Evolutionary conservation across 2,797 vertebrate species (phyloP), one percentile per base, ranked within the genome.

Genomic region (Cheirogaleus major): DNA sequence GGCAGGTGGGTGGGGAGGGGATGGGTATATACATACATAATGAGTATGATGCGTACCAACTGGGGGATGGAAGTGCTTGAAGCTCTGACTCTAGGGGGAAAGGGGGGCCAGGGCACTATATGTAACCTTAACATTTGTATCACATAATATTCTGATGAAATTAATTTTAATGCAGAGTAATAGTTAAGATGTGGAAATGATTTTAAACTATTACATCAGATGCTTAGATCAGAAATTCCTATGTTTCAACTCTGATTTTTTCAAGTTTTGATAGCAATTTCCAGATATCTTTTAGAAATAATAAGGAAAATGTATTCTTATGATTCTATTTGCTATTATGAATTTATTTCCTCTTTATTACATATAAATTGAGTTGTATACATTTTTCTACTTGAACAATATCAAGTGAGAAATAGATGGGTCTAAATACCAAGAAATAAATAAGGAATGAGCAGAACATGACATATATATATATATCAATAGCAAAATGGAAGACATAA

Each of bases 101-200:
- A n/a, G n/a, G n/a, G n/a, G n/a, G n/a, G n/a, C n/a, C n/a, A n/a
- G n/a, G n/a, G n/a, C n/a, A n/a, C n/a, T n/a, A n/a, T n/a, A n/a
- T n/a, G n/a, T n/a, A n/a, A n/a, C n/a, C n/a, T n/a, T n/a, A n/a
- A n/a, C n/a, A n/a, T n/a, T n/a, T n/a, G n/a, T n/a, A n/a, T n/a
- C n/a, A n/a, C n/a, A 72, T 93, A 89, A 72, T 72, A 8, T 70
- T 95, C 14, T 12, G 55, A 11, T 65, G 43, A 95, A 23, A 6
- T 20, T 76, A 93, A 96, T 78, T 97, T 94, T 81, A 92, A 22
- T 70, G 61, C 73, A 75, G 25, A 91, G 3, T 81, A 45, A 83
- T 35, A 79, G 41, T 57, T 82, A 92, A 86, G 70, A 43, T 78
- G 93, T 61, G 30, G 25, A 96, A 83, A 94, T 93, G 1, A 45